Base-by-base conservation (phyloP, 2,113 vertebrate genomes). In the Argyrosomus japonicus region DNA sequence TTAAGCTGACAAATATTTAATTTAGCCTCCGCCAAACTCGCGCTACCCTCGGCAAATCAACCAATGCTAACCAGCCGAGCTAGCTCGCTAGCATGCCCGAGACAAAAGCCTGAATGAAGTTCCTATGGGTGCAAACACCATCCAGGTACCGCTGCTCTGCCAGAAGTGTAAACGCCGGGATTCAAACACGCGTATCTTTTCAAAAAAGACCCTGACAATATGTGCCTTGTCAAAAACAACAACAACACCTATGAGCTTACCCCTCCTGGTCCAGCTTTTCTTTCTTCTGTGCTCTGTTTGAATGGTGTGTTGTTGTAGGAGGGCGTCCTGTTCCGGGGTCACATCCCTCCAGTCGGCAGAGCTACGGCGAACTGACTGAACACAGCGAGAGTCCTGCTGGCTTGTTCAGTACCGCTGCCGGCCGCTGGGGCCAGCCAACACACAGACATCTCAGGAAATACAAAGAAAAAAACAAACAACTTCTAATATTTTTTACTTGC, bases 101-200 rank as follows among this genome's bases (percentile, higher is more conserved):
- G 93, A 96, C 95, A 96, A 96, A 95, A 95, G 95, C 95, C 93
- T 94, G 93, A 96, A 94, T 95, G 93, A 95, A 95, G 95, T 96
- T 95, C 91, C 93, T 92, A 53, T 76, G 91, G 87, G 87, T 81
- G 89, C 81, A 90, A 91, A 88, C 93, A 84, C 84, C 85, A 84
- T 84, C 92, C 94, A 94, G 93, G 93, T 93, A 79, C 87, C 86
- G 90, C 89, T 71, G 81, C 82, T 77, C 79, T 51, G 83, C 69
- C 60, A 72, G 64, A 64, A 83, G 84, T 79, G 82, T 21, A 60
- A 51, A 73, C 88, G 68, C 75, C 56, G 77, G 77, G 45, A 85
- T 75, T 73, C 48, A 72, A 75, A 58, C 82, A 23, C 71, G 58
- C 51, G 6, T n/a, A 50, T 21, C 32, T 72, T 13, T 60, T 63